These are phyloP conservation scores for Philaethria dido DNA, from an alignment of 2,888 invertebrate species.

Conservation along the genomic window DNA sequence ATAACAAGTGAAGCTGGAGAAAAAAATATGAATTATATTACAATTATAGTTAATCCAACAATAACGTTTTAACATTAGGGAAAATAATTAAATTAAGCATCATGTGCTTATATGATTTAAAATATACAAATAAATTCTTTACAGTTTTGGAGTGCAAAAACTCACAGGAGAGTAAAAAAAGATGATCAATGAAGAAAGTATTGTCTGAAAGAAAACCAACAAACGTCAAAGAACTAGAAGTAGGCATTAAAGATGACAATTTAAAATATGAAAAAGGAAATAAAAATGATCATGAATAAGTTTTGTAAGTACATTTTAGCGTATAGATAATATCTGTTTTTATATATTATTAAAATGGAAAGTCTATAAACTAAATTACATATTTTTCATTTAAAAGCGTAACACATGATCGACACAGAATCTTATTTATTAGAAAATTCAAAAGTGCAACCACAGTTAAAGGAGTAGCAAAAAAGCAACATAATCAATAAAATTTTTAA, in stretches of 20 bases:
- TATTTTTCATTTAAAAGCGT: slow-evolving; percentile 46
- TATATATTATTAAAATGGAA: not conserved
- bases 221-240: not conserved
- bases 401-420: slow-evolving; percentile 45
- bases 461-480: not conserved
- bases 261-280: slow-evolving; percentile 45
- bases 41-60: no score
- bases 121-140: no score
- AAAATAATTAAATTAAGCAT: no score
- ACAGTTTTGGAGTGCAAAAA: not conserved
- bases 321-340: not conserved
- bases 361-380: not conserved
- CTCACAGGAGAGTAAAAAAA: slow-evolving; percentile 14
- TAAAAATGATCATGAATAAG: slow-evolving; percentile 53
- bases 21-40: no score
- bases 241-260: slow-evolving; percentile 16
- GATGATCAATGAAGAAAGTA: slow-evolving; percentile 20
- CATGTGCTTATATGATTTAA: no score
- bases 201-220: not conserved
- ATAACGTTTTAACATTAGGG: no score
- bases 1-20: no score
- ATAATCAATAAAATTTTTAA: not conserved
- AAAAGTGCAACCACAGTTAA: not conserved
- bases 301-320: slow-evolving; percentile 52
- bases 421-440: slow-evolving; percentile 34